Percentiles rank a stretch among this genome's conserved stretches.
phyloP scores from a whole-genome alignment of 2,888 invertebrate species.

The Crioceris asparagi region DNA sequence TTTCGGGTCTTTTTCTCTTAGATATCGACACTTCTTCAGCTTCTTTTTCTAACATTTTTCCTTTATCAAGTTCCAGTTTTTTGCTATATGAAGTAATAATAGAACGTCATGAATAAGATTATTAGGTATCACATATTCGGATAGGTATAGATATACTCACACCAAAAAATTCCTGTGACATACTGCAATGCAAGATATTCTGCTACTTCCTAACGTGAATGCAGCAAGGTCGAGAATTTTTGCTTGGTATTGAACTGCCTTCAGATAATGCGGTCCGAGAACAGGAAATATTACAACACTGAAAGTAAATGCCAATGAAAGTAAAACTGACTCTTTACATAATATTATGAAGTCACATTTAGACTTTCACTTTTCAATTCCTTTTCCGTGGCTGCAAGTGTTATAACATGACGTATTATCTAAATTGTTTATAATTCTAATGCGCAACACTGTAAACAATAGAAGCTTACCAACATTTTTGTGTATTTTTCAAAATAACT shows the following conservation, averaged over 20 bases:
- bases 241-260: constrained; percentile 30
- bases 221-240: constrained; percentile 28
- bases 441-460: constrained; percentile 5
- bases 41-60: constrained; percentile 15
- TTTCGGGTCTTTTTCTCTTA: constrained; percentile 30
- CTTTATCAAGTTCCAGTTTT: too few relatives aligned
- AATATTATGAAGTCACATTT: constrained; percentile 34
- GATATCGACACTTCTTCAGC: constrained; percentile 10
- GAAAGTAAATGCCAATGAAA: constrained; percentile 35
- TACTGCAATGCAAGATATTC: constrained; percentile 23
- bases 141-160: constrained; percentile 21
- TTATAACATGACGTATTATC: neutral
- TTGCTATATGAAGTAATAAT: too few relatives aligned
- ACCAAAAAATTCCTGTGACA: constrained; percentile 26
- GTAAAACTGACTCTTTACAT: constrained; percentile 38
- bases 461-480: constrained; percentile 24
- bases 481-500: constrained; percentile 22
- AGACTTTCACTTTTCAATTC: constrained; percentile 36
- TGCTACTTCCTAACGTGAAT: constrained; percentile 21
- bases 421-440: constrained; percentile 1
- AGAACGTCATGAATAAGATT: too few relatives aligned
- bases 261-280: constrained; percentile 30
- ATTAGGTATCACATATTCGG: too few relatives aligned
- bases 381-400: constrained; percentile 28
- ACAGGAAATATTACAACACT: constrained; percentile 31